Evolutionary conservation across 2,888 invertebrate species (phyloP).

Genomic region (Phasia obesa): DNA sequence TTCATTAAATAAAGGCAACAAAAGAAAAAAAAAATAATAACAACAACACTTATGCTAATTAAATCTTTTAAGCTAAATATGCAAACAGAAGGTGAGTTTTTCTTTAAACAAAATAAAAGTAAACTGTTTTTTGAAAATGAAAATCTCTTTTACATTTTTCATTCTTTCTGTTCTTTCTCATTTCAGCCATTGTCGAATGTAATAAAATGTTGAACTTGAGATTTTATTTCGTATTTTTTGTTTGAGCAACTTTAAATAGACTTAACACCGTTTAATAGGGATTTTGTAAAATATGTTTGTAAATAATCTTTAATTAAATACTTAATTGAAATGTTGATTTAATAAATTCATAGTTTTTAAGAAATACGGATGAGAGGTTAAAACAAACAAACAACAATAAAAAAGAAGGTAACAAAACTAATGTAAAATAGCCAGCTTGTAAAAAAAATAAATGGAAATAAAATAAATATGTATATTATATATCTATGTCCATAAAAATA

Average conservation of each 20-base stretch:
- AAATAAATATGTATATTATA: not conserved
- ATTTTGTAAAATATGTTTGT: conserved; percentile 35
- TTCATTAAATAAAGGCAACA: conserved; percentile 25
- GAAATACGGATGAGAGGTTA: not conserved
- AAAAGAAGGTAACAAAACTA: not conserved
- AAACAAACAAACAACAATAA: not conserved
- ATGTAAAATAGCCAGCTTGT: conserved; percentile 36
- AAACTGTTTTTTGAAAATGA: not conserved
- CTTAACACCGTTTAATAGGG: conserved; percentile 6
- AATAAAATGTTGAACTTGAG: not conserved
- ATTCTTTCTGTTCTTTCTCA: not conserved
- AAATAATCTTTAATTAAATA: conserved; percentile 28
- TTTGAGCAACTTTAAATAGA: conserved; percentile 4
- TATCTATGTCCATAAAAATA: not conserved
- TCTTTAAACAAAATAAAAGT: not conserved
- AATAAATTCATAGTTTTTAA: not conserved
- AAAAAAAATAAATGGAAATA: conserved; percentile 29
- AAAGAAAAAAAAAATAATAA: conserved; percentile 34
- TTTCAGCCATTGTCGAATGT: conserved; percentile 34
- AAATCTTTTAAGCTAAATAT: conserved; percentile 67
- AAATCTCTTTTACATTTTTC: not conserved
- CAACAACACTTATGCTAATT: conserved; percentile 65
- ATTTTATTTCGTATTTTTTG: not conserved
- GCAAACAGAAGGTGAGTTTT: conserved; percentile 51
- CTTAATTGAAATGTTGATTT: conserved; percentile 17